Conservation (phyloP, 2,888 invertebrate genomes). For the Eupithecia centaureata region DNA sequence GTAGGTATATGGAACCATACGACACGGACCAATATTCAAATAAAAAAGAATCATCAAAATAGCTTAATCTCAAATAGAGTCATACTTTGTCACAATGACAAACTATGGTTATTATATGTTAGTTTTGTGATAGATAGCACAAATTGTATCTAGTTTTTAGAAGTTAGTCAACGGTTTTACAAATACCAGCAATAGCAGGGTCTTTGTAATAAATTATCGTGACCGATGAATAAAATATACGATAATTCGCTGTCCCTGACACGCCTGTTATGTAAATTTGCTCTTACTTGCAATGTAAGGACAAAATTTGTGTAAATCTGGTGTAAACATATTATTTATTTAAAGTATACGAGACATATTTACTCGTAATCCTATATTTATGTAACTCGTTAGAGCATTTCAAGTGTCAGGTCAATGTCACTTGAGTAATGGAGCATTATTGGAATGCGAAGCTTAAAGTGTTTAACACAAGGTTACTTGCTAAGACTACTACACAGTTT, state of each 20-base stretch:
- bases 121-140: neutral
- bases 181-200: neutral
- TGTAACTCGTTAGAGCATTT: conserved; percentile 41
- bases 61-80: no score
- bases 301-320: conserved; percentile 27
- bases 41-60: no score
- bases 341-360: conserved; percentile 19
- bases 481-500: conserved; percentile 26
- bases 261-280: conserved; percentile 24
- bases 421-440: conserved; percentile 34
- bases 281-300: conserved; percentile 28
- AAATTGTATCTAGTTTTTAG: neutral
- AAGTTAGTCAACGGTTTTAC: neutral
- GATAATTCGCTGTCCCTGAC: conserved; percentile 37
- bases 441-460: conserved; percentile 25
- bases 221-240: conserved; percentile 28
- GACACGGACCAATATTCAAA: no score
- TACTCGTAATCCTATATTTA: conserved; percentile 42
- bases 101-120: neutral
- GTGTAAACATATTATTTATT: conserved; percentile 9
- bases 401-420: conserved; percentile 41
- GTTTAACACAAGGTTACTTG: conserved; percentile 38
- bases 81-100: conserved; percentile 1
- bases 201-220: conserved; percentile 12
- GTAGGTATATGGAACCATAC: no score